Evolutionary conservation across 1,140 invertebrate genomes (phyloP), one percentile per base, ranked within the genome.

Genomic region (Tetramorium parvispinum): DNA sequence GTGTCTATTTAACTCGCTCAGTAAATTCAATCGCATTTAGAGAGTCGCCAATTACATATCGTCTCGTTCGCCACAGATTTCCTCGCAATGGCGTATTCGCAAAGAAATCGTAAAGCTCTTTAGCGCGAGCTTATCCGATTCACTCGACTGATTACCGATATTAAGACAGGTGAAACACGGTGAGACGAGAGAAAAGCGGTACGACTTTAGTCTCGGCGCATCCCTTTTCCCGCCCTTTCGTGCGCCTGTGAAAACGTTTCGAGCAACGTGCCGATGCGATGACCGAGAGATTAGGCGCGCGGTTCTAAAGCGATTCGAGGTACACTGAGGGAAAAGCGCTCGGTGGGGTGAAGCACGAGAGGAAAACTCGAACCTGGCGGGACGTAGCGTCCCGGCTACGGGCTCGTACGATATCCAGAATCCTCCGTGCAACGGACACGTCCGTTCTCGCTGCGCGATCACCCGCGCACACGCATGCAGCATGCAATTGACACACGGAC

Each of bases 401-500:
- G 24, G 3, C 27, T 49, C 21, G 16, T 13, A 21, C 37, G 49
- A 24, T 6, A 53, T 78, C 70, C 63, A 40, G 77, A 27, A 59
- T 40, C 53, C 21, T 68, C 21, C 13, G 59, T 51, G 82, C 75
- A 88, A 76, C 70, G 18, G 83, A 89, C 86, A 76, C 75, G 70
- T 77, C 21, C 37, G 0, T 18, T 37, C 59, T 73, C 46, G 27
- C 13, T 0, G 51, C 32, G 1, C 11, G 13, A 55, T 11, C 27
- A 32, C 8, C 8, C 16, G n/a, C 37, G 24, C 16, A 40, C 11
- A 68, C 40, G 32, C 63, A n/a, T 43, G 63, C 61, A 37, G 18
- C 27, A 32, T 65, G 63, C 63, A 65, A 40, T 65, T 65, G 61
- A 59, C 63, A 49, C 18, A 49, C 85, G 24, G 18, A 2, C 13